Evolutionary conservation across 2,113 vertebrate genomes (phyloP).

Genomic region (Ibidorhyncha struthersii): DNA sequence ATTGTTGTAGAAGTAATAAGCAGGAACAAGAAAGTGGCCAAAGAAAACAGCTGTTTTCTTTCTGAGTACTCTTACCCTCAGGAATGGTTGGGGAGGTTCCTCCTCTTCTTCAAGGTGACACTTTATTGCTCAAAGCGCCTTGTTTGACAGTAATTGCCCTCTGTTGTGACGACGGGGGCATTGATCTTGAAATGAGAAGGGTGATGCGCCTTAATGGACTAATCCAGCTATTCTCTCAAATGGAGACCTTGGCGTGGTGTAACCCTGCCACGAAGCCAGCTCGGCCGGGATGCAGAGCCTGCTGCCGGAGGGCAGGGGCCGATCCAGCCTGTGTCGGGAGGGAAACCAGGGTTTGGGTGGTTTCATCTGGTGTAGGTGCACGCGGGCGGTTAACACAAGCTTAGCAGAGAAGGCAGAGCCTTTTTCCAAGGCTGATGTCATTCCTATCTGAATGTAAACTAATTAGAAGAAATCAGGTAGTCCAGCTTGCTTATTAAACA

Average conservation of each 20-base stretch:
- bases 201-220: background rate
- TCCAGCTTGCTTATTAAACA: background rate
- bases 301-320: background rate
- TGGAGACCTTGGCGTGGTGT: background rate
- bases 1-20: background rate
- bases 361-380: background rate
- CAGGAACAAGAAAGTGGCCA: background rate
- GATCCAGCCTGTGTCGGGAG: background rate
- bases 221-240: background rate
- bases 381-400: background rate
- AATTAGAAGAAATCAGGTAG: conserved; percentile 32
- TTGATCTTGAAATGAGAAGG: background rate
- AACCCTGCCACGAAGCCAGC: background rate
- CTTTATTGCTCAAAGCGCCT: background rate
- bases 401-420: background rate
- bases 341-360: background rate
- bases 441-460: background rate
- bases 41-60: background rate
- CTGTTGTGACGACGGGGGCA: background rate
- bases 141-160: background rate
- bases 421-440: conserved; percentile 14
- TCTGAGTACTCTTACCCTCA: background rate
- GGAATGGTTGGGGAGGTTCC: background rate
- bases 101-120: background rate
- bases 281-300: background rate